Conservation (phyloP, 1,140 invertebrate species). For the Halotydeus destructor region DNA sequence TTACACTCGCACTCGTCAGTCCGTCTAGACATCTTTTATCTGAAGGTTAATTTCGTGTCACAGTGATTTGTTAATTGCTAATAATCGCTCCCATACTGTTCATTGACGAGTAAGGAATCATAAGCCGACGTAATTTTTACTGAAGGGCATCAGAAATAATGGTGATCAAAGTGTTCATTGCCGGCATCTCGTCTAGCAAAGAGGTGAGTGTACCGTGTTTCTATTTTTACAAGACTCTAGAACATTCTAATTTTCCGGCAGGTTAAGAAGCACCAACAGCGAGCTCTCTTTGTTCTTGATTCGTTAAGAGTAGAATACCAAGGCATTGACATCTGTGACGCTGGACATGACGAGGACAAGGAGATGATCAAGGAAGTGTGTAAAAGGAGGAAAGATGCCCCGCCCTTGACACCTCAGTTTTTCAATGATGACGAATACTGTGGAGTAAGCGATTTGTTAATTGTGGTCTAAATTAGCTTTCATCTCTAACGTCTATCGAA, state of each 20-base stretch:
- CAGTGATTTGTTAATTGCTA: too few species aligned
- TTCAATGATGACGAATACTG: conserved; percentile 81
- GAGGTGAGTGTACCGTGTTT: conserved; percentile 37
- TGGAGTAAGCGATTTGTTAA: conserved; percentile 39
- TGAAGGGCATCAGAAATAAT: too few species aligned
- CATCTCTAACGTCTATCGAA: conserved; percentile 12
- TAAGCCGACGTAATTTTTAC: too few species aligned
- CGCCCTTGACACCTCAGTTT: conserved; percentile 70
- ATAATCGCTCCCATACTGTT: too few species aligned
- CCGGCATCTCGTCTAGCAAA: conserved; percentile 70
- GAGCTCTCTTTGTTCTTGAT: conserved; percentile 71
- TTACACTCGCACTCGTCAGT: too few species aligned
- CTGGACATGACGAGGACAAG: conserved; percentile 60
- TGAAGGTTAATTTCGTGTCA: too few species aligned
- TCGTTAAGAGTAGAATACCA: conserved; percentile 69
- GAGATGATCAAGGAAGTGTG: conserved; percentile 78
- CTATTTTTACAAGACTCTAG: too few species aligned
- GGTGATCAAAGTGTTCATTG: conserved; percentile 71
- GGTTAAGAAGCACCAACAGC: conserved; percentile 82
- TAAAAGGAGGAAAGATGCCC: conserved; percentile 39
- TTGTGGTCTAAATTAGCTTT: conserved; percentile 10
- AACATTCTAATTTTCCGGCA: conserved; percentile 28
- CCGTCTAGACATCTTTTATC: too few species aligned
- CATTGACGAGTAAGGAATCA: too few species aligned
- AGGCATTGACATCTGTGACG: conserved; percentile 76